Percentiles rank a stretch among this genome's conserved stretches.
Evolutionary conservation across 2,888 invertebrate species (phyloP).

Genomic region (Chesias legatella): DNA sequence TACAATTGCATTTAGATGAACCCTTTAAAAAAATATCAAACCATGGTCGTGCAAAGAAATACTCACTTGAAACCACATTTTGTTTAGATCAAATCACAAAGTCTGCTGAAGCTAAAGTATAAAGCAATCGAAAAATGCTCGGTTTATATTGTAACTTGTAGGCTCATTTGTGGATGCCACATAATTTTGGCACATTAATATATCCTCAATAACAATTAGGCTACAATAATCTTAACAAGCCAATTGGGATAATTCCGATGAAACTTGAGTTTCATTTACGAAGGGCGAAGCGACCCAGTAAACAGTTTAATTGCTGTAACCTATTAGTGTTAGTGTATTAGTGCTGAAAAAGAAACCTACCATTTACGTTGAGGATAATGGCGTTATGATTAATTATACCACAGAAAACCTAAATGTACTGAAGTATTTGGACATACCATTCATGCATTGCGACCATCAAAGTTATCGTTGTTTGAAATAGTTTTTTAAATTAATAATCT

Average conservation of each 20-base stretch:
- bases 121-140: conserved; percentile 23
- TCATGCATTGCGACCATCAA: too few species aligned
- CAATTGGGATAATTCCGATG: conserved; percentile 31
- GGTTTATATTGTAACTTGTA: conserved; percentile 41
- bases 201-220: conserved; percentile 33
- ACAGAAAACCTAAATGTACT: too few species aligned
- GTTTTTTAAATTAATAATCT: too few species aligned
- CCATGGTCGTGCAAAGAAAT: too few species aligned
- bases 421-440: too few species aligned
- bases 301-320: conserved; percentile 32
- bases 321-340: conserved; percentile 31
- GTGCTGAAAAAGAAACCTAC: too few species aligned
- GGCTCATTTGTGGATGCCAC: conserved; percentile 31
- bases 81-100: conserved; percentile 38
- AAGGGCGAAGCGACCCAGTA: conserved; percentile 45
- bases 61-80: conserved; percentile 58
- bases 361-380: too few species aligned
- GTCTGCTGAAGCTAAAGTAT: conserved; percentile 52
- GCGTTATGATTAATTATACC: too few species aligned
- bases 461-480: too few species aligned
- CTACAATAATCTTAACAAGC: conserved; percentile 20
- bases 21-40: too few species aligned
- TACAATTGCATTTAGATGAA: too few species aligned
- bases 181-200: conserved; percentile 40
- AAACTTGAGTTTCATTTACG: conserved; percentile 47